Conservation (phyloP, 2,797 vertebrate species). For the Leptoclinus maculatus region DNA sequence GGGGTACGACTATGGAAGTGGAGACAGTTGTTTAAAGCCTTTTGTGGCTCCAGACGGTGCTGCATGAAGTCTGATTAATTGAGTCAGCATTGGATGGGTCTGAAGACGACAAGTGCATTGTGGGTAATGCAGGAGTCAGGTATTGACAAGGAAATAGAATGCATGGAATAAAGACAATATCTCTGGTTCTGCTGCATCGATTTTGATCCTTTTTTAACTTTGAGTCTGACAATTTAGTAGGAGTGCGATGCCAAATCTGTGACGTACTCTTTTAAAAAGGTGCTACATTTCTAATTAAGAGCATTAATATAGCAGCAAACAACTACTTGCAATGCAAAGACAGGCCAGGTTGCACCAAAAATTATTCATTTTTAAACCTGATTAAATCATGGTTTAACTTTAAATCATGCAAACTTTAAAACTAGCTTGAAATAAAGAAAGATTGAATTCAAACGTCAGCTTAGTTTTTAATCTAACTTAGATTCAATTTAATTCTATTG, state of each 20-base stretch:
- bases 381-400: not conserved
- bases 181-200: not conserved
- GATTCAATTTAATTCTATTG: no score
- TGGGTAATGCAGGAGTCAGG: not conserved
- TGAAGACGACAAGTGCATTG: not conserved
- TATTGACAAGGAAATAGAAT: not conserved
- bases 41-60: not conserved
- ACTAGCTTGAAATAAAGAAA: no score
- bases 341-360: not conserved
- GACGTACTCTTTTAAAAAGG: not conserved
- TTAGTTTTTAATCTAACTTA: no score
- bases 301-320: not conserved
- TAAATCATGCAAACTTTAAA: not conserved
- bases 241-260: not conserved
- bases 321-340: not conserved
- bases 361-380: not conserved
- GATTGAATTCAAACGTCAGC: no score
- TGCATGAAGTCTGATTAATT: not conserved
- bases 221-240: not conserved
- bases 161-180: not conserved
- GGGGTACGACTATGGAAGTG: not conserved
- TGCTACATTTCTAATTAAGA: not conserved
- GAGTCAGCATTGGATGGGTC: not conserved
- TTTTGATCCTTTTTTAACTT: not conserved
- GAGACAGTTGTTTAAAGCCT: not conserved